Percentiles rank a stretch among this genome's conserved stretches.
Evolutionary conservation across 2,888 invertebrate species (phyloP).

Genomic region (Biston stratarius): DNA sequence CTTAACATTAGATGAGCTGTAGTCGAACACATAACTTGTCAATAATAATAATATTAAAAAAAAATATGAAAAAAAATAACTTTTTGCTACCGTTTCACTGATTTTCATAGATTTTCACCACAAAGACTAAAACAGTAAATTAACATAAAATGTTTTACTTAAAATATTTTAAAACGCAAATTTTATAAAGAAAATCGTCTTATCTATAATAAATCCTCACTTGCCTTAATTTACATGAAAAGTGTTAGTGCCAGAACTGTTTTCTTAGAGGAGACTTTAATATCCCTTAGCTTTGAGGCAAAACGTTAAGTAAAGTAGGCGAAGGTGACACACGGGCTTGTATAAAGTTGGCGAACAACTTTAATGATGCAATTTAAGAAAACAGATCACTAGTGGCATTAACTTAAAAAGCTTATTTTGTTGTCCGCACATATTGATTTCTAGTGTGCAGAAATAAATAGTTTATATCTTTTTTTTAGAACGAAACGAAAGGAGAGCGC

Average conservation of each 20-base stretch:
- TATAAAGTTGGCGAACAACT: not conserved
- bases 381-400: too few species aligned
- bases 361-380: not conserved
- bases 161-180: conserved; percentile 52
- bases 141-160: not conserved
- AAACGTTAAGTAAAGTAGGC: conserved; percentile 30
- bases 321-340: conserved; percentile 10
- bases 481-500: too few species aligned
- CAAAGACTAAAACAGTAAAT: not conserved
- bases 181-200: conserved; percentile 58
- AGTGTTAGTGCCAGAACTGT: conserved; percentile 59
- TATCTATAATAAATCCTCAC: conserved; percentile 70
- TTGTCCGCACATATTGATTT: too few species aligned
- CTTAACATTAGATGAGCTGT: too few species aligned
- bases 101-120: not conserved
- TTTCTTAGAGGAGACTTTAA: conserved; percentile 73
- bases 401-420: too few species aligned
- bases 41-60: too few species aligned
- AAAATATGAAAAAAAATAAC: too few species aligned
- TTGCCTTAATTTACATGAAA: conserved; percentile 75
- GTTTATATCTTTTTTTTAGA: too few species aligned
- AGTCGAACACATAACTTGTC: too few species aligned
- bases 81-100: not conserved
- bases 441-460: too few species aligned
- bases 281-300: conserved; percentile 56